Evolutionary conservation across 2,888 invertebrate genomes (phyloP), one percentile per base, ranked within the genome.

Genomic region (Rugalucina vietnamica): DNA sequence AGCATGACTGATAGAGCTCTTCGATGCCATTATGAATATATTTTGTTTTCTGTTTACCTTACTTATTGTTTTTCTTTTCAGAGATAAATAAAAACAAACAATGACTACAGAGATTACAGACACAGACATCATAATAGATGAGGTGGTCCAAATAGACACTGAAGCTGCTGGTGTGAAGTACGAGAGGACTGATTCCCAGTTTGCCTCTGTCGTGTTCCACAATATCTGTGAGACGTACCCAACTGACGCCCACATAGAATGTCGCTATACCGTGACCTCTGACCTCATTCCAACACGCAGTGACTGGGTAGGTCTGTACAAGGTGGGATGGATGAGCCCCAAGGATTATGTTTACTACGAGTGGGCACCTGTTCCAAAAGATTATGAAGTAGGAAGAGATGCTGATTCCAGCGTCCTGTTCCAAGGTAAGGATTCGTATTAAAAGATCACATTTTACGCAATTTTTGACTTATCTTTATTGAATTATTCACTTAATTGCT

Each of bases 291-390:
- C 93, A 21, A 90, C 90, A 8, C 84, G 83, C 5, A 76, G 91
- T 21, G 94, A 94, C 88, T 94, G 93, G 93, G 89, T 94, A n/a
- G 94, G 93, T 0, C 86, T 94, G 54, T 94, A 93, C 88, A 93
- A 91, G 84, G 94, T 93, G 0, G 94, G 94, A 14, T 94, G 94
- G 94, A 91, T 91, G 85, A 90, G 89, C 10, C 82, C 90, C 1
- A 83, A 84, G 18, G 93, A 94, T 69, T 93, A 93, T 76, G 74
- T 91, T 36, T 93, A 91, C 88, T 94, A 93, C 82, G 91, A 92
- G 70, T 93, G 93, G 93, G 91, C 93, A 18, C 91, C 92, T 0
- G 71, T 89, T 50, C 91, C 92, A 5, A 82, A 86, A n/a, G 80
- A 87, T 37, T 90, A 92, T 76, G 86, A 90, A 69, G 76, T 79